A percentile compares a stretch with the other conserved stretches of the same genome.
Conservation (phyloP, 2,797 vertebrate species). For the Potorous gilbertii region DNA sequence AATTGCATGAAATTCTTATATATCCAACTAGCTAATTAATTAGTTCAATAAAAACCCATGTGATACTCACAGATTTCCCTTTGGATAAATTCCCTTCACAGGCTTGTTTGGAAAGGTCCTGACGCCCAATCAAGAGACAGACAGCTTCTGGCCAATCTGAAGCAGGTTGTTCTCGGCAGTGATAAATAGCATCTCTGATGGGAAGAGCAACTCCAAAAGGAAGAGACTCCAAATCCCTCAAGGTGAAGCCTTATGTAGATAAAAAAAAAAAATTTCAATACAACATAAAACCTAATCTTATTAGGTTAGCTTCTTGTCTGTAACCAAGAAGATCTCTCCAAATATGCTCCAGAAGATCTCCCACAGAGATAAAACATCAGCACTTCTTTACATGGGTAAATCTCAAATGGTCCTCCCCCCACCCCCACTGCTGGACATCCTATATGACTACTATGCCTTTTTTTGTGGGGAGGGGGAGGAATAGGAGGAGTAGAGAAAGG, state of each 20-base stretch:
- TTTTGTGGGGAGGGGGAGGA: too few relatives aligned
- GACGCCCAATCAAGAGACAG: slow-evolving; percentile 95
- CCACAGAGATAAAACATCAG: background rate
- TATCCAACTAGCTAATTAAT: background rate
- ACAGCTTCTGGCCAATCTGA: slow-evolving; percentile 97
- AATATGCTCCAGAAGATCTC: background rate
- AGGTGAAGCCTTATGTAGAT: slow-evolving; percentile 90
- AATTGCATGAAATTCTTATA: background rate
- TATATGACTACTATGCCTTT: background rate
- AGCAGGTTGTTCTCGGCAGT: slow-evolving; percentile 95
- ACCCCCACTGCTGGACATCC: background rate
- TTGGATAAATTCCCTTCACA: slow-evolving; percentile 93
- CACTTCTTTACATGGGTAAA: background rate
- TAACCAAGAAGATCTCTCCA: background rate
- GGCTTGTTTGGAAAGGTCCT: slow-evolving; percentile 97
- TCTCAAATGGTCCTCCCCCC: background rate
- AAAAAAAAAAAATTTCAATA: background rate
- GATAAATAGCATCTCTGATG: slow-evolving; percentile 95
- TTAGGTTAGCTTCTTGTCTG: background rate
- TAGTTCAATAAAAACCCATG: background rate
- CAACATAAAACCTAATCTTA: background rate
- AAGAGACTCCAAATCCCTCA: slow-evolving; percentile 96
- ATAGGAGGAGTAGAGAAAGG: background rate
- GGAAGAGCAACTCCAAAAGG: slow-evolving; percentile 97
- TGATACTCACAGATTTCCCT: slow-evolving; percentile 92